Base-by-base conservation (phyloP, 2,888 invertebrate genomes). In the Scrobipalpa atriplicella region DNA sequence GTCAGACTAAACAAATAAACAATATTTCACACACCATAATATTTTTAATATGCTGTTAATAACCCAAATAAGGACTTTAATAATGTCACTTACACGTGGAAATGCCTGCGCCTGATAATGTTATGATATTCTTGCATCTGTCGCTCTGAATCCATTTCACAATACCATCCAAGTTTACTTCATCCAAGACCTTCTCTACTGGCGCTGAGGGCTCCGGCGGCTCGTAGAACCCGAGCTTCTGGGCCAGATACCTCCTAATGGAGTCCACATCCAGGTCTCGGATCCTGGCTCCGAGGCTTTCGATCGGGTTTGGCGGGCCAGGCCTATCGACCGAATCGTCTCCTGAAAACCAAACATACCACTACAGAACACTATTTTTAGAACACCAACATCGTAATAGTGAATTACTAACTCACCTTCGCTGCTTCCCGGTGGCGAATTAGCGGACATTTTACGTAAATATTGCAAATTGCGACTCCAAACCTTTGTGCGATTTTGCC, bases 31-130 rank as follows among this genome's bases (percentile, higher is more conserved):
- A 43, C 0, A 66, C 52, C 52, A 19, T 13, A 56, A 47, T 21
- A n/a, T 58, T 16, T 38, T 13, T n/a, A 36, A 13, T 13, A 13
- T 29, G 29, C 6, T n/a, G 58, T 16, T 36, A 29, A 58, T 58
- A 58, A 6, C n/a, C 29, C 11, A 16, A 36, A 58, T 54, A 19
- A 6, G 29, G 2, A 29, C 38, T 6, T 1, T 18, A 60, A 58
- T 54, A 39, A 58, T 7, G 11, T 56, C 16, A 93, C 95, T 95
- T 93, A 98, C 98, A 96, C 61, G 99, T 99, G 1, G 98, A 99
- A 79, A 99, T 98, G 64, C 99, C 99, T 74, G 99, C 99, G 69
- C 99, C 99, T 69, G 98, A 96, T 95, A 99, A 95, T 0, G 98
- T 98, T 67, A 99, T 96, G 66, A 99, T 95, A 76, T 97, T 98